Conservation (phyloP, 2,888 invertebrate species). For the Hirtodrosophila alboralis region DNA sequence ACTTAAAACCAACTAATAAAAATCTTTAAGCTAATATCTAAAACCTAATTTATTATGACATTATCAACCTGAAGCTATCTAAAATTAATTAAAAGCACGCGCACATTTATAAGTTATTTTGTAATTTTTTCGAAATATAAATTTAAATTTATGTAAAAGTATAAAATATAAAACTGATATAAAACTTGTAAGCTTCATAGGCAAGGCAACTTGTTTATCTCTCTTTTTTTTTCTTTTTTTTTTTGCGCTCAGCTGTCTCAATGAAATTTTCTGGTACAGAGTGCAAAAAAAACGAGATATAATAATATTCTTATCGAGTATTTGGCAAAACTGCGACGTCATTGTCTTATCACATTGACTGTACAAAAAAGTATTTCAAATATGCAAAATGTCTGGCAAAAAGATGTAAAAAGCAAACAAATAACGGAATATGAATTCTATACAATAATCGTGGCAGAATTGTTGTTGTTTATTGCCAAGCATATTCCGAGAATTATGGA, state of each 20-base stretch:
- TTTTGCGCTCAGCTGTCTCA: conserved; percentile 17
- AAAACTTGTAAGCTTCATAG: too few species aligned
- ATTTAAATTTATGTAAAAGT: too few species aligned
- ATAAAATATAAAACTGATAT: too few species aligned
- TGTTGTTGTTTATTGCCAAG: conserved; percentile 29
- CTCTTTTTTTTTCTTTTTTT: conserved; percentile 6
- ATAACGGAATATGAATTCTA: conserved; percentile 9
- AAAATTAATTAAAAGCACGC: too few species aligned
- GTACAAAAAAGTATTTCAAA: conserved; percentile 12
- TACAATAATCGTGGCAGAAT: conserved; percentile 4
- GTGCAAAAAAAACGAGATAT: conserved; percentile 41
- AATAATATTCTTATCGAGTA: conserved; percentile 15
- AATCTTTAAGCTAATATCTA: too few species aligned
- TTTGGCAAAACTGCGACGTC: conserved; percentile 34
- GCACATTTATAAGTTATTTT: too few species aligned
- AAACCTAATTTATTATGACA: too few species aligned
- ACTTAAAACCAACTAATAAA: too few species aligned
- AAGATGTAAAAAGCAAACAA: conserved; percentile 7
- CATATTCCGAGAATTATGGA: conserved; percentile 31
- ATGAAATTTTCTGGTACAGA: conserved; percentile 38
- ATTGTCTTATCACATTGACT: conserved; percentile 28
- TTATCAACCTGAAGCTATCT: too few species aligned
- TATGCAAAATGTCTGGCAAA: conserved; percentile 15
- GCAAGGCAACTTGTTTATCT: conserved; percentile 29
- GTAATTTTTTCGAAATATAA: too few species aligned